A percentile compares a stretch with the other conserved stretches of the same genome.
These are phyloP conservation scores for Plebejus anna DNA, from an alignment of 2,888 invertebrate genomes.

Conservation along the genomic window DNA sequence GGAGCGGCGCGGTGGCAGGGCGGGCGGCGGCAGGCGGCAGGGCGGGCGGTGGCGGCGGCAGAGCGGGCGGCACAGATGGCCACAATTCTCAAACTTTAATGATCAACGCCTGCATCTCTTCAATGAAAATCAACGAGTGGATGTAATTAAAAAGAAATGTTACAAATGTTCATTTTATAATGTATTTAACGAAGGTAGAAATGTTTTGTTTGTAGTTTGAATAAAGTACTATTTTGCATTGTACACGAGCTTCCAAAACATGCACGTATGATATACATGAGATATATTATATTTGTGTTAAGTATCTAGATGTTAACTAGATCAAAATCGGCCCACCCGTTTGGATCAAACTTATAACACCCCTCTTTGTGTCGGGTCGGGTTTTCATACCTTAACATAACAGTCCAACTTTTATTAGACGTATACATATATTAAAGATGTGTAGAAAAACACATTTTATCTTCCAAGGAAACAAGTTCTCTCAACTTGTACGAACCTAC, in stretches of 20 bases:
- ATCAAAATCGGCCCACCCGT: no score
- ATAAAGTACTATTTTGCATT: neutral
- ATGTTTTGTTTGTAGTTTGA: neutral
- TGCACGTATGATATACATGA: neutral
- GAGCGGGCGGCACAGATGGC: constrained; percentile 72
- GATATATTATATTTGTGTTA: neutral
- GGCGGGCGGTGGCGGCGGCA: constrained; percentile 65
- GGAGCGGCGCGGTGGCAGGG: constrained; percentile 67
- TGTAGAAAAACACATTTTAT: no score
- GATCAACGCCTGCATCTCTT: constrained; percentile 64
- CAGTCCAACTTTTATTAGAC: no score
- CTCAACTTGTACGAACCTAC: neutral
- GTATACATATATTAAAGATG: no score
- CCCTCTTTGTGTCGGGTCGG: no score
- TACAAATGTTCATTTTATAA: neutral
- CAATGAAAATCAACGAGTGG: constrained; percentile 54
- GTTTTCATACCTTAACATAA: no score
- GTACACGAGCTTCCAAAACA: neutral
- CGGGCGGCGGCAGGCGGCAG: constrained; percentile 53
- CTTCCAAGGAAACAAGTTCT: neutral
- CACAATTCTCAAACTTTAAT: constrained; percentile 76
- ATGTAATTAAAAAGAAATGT: constrained; percentile 10
- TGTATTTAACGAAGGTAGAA: constrained; percentile 5
- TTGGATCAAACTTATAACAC: no score
- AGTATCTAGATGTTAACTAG: neutral